Evolutionary conservation across 2,113 vertebrate species (phyloP), one percentile per base, ranked within the genome.

Genomic region (Pachycephala philippinensis): DNA sequence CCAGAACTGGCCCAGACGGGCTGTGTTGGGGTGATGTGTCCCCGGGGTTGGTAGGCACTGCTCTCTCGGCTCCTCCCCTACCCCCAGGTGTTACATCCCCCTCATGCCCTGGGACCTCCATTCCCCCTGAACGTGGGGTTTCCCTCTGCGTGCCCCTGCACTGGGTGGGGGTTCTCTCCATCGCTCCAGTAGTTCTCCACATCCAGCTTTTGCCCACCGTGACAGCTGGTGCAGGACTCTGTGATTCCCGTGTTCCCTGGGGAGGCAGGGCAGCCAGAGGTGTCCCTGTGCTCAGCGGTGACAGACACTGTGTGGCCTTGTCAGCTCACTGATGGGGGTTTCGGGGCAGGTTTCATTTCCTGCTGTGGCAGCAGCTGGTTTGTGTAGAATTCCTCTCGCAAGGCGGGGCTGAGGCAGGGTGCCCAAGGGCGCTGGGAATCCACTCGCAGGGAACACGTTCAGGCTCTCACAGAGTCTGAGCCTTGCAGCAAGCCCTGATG

Each of bases 391-490:
- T 90, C n/a, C 26, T 75, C 61, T 60, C 1, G 0, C 24, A 8
- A 10, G 39, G 53, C 1, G 1, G 52, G 33, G 77, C 59, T 39
- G 42, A 27, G 26, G 17, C 4, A 5, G 11, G 23, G 33, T 65
- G 78, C 53, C 39, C 19, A 7, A 13, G 50, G 40, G 20, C 6
- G 2, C 13, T 45, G 53, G 53, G 30, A 53, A 47, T 47, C 10
- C 11, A 0, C 60, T 52, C 3, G 0, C 33, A 53, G 60, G 52
- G 52, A 28, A 2, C 7, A 0, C 0, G 7, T 37, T 20, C 4
- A 13, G 40, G 37, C 28, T 59, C 37, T 59, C 33, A 12, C 17
- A 24, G 50, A 24, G 37, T 3, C 37, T 6, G 24, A 75, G 61
- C 53, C 52, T 33, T 9, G 44, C 12, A 20, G 44, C 37, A 2